Conservation (phyloP, 1,140 invertebrate genomes). For the Myzus persicae region DNA sequence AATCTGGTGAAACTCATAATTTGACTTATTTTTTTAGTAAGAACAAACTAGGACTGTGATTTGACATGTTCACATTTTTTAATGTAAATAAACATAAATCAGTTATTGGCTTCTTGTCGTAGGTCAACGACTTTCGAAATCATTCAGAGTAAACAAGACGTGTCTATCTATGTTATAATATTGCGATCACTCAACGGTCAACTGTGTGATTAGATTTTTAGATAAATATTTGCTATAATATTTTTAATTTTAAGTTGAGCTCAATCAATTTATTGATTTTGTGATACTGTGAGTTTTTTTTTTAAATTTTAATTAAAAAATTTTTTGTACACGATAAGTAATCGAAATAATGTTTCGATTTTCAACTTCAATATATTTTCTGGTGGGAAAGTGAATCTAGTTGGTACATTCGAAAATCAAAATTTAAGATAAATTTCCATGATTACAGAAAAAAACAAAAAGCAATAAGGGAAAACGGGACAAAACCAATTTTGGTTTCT, state of each 20-base stretch:
- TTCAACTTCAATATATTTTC: no score
- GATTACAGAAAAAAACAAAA: no score
- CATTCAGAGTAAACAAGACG: not conserved
- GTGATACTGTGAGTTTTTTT: no score
- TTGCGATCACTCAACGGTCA: not conserved
- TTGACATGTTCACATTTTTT: conserved; percentile 22
- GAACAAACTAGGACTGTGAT: not conserved
- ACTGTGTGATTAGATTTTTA: not conserved
- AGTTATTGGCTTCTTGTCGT: not conserved
- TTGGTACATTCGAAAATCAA: no score
- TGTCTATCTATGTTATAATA: not conserved
- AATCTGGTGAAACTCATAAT: not conserved
- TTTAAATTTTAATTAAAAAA: no score
- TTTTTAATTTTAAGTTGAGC: not conserved
- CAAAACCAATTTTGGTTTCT: no score
- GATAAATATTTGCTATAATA: not conserved
- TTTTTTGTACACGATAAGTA: no score
- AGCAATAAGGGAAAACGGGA: no score
- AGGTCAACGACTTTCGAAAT: conserved; percentile 8
- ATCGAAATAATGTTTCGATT: no score
- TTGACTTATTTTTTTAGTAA: not conserved
- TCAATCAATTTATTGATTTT: no score
- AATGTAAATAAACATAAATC: conserved; percentile 13
- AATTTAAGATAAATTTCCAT: no score
- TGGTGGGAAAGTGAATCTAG: no score